Evolutionary conservation across 2,113 vertebrate genomes (phyloP), one percentile per base, ranked within the genome.

Genomic region (Dunckerocampus dactyliophorus): DNA sequence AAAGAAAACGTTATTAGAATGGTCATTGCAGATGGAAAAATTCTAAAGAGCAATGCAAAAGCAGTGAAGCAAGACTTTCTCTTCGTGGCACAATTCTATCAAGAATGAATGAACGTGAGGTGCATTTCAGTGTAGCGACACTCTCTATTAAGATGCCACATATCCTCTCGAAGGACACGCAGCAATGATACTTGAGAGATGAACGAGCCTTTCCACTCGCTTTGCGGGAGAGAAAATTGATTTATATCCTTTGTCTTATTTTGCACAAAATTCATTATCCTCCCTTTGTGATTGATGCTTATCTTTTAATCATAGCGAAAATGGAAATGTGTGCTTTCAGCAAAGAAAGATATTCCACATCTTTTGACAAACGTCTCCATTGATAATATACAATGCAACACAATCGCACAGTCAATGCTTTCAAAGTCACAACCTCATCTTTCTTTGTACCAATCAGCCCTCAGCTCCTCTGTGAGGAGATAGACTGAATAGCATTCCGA

Each of bases 1-100:
- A 72, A 69, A 62, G 62, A 47, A 71, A 82, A 80, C 72, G 54
- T 77, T 80, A 82, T 81, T 77, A 81, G 72, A 76, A 20, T 56
- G 57, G 37, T 8, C 2, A 68, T 66, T 57, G 63, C 19, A 7
- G 63, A 83, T 71, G 17, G 21, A 64, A 77, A 62, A 37, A 39
- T 63, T 71, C 68, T 48, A 67, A 74, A 80, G 63, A 67, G 31
- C 31, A 34, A 17, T 51, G 28, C 17, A 34, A 67, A 65, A 34
- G 75, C 76, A 81, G 63, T 71, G 49, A 46, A 49, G 72, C 47
- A 76, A 71, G 82, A 82, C 55, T 74, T 59, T 70, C 62, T n/a
- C 9, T 81, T 63, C 45, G 19, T 42, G 50, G 34, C 48, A 65
- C 50, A 65, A 12, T 79, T 59, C 66, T 69, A 79, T 77, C 53